Conservation (phyloP, 2,888 invertebrate genomes). For the Andrena flavipes region DNA sequence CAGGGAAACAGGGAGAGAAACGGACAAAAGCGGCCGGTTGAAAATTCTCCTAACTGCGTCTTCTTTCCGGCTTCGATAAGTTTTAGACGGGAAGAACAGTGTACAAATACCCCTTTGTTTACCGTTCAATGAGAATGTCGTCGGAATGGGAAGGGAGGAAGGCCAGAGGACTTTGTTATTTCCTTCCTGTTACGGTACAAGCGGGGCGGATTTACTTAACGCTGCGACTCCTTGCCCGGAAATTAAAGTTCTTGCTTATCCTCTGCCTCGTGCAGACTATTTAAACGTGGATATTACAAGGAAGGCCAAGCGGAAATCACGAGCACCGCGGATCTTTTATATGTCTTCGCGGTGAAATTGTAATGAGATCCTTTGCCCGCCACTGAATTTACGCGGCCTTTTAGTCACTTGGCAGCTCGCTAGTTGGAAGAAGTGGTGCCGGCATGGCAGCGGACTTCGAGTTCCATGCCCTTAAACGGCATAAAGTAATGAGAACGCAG, state of each 20-base stretch:
- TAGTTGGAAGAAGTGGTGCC: neutral
- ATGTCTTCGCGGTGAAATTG: neutral
- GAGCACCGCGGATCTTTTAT: neutral
- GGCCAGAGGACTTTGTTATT: slow-evolving; percentile 34
- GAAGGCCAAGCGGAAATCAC: neutral
- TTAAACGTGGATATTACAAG: slow-evolving; percentile 37
- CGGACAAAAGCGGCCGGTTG: neutral
- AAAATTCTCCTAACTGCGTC: neutral
- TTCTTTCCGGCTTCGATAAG: neutral
- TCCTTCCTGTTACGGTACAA: slow-evolving; percentile 42
- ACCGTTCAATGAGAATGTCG: slow-evolving; percentile 36
- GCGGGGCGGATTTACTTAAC: slow-evolving; percentile 39
- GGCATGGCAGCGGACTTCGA: neutral
- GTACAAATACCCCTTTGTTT: neutral
- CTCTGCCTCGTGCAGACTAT: slow-evolving; percentile 7
- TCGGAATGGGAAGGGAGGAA: slow-evolving; percentile 16
- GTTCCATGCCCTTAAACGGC: neutral
- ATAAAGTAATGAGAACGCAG: neutral
- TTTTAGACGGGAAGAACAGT: neutral
- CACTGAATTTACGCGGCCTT: neutral
- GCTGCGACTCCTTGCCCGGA: slow-evolving; percentile 24
- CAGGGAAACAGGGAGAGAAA: neutral
- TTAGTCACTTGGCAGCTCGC: neutral
- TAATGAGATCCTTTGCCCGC: neutral
- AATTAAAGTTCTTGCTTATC: slow-evolving; percentile 44